These are phyloP conservation scores for Eristalis intricaria DNA, from an alignment of 2,888 invertebrate genomes.

Conservation along the genomic window DNA sequence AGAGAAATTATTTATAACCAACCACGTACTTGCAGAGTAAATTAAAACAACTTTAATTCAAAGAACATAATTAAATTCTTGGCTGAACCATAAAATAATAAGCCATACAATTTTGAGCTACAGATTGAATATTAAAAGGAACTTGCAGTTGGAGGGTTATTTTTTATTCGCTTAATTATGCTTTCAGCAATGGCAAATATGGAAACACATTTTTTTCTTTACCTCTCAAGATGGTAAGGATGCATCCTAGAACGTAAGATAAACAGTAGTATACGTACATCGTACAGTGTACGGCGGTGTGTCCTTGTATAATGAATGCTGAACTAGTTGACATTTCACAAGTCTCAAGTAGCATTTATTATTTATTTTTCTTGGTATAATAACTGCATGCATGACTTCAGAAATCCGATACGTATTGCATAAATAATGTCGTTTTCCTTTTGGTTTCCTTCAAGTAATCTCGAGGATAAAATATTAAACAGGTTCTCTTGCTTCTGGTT, in stretches of 20 bases:
- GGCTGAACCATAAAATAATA: neutral
- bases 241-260: conserved; percentile 32
- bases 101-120: neutral
- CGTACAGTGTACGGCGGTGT: neutral
- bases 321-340: conserved; percentile 61
- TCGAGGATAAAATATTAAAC: conserved; percentile 42
- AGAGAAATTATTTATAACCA: neutral
- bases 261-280: neutral
- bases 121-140: conserved; percentile 10
- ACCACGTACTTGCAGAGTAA: neutral
- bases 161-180: conserved; percentile 50
- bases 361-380: conserved; percentile 62
- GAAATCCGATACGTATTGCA: conserved; percentile 40
- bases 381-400: conserved; percentile 50
- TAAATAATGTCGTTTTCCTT: conserved; percentile 46
- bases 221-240: conserved; percentile 27
- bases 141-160: conserved; percentile 5
- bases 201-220: conserved; percentile 12
- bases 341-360: conserved; percentile 63
- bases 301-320: conserved; percentile 38
- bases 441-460: conserved; percentile 50
- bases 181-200: conserved; percentile 23
- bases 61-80: neutral
- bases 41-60: neutral
- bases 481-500: conserved; percentile 3